Base-by-base conservation (phyloP, 1,140 invertebrate genomes). In the Popillia japonica region DNA sequence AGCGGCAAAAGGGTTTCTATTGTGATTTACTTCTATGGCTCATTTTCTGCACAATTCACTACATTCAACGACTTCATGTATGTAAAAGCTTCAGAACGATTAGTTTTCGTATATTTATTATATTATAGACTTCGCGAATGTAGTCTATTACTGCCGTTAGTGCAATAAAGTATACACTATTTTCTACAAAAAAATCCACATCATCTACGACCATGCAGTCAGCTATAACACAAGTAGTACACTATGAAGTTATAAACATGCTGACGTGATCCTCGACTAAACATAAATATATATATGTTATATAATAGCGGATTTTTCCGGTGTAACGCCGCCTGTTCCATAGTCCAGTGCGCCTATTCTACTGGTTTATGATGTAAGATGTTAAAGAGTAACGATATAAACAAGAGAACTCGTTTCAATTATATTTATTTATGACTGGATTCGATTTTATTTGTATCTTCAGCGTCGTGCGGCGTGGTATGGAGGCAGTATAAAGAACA, bases 401-500 rank as follows among this genome's bases (percentile, higher is more conserved):
- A 74, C 72, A 74, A 74, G 72, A 74, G 72, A 74, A 74, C 72
- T 74, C 72, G 72, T 74, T 74, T 74, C 72, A 74, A 74, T 74
- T 74, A 74, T 74, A 74, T 74, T 74, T 74, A 74, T 74, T 74
- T 74, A 74, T 44, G 72, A 74, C 72, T 74, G 41, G 72, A 74
- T 74, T 68, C 61, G 61, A 20, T 68, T 74, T 74, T 74, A 74
- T 74, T 74, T 74, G 72, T 74, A 74, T 74, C 72, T 44, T 74
- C 72, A 41, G 40, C 41, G 34, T 74, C 72, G 72, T 74, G 72
- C 72, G 72, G 72, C 72, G 72, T 44, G 72, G 72, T 68, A 74
- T 74, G 72, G 40, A 74, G 41, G 72, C 17, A 74, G 72, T n/a
- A 40, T 74, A 68, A 74, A 74, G 72, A 74, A 74, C 72, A 74